These are phyloP conservation scores for Tachuris rubrigastra DNA, from an alignment of 2,113 vertebrate genomes.

Conservation along the genomic window DNA sequence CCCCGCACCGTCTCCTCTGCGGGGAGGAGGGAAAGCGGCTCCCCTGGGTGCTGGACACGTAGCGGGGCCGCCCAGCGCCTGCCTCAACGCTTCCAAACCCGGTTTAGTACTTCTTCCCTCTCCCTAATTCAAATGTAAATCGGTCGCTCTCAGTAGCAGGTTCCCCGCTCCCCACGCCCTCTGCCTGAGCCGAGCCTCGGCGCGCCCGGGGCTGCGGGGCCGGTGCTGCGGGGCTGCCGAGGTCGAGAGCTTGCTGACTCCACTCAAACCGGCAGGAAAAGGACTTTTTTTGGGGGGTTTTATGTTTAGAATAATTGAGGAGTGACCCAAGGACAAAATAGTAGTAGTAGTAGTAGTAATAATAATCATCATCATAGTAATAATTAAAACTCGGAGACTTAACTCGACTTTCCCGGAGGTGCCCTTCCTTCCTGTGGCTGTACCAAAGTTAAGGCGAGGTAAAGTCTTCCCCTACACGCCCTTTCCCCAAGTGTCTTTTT, in stretches of 20 bases:
- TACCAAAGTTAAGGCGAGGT: not conserved
- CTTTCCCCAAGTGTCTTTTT: not conserved
- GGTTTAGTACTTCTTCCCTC: not conserved
- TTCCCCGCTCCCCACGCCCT: not conserved
- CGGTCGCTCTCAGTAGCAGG: not conserved
- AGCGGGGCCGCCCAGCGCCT: not conserved
- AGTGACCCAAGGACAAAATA: not conserved
- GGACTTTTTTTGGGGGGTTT: not conserved
- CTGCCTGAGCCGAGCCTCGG: not conserved
- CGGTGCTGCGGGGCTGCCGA: not conserved
- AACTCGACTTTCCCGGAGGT: not conserved
- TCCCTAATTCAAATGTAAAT: slow-evolving; percentile 49
- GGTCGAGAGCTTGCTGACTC: not conserved
- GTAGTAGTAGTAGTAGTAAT: no score
- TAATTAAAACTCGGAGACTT: not conserved
- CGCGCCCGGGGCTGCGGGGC: not conserved
- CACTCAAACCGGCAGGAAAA: not conserved
- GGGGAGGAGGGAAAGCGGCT: not conserved
- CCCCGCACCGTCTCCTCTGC: not conserved
- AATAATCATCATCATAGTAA: no score
- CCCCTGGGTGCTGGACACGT: not conserved
- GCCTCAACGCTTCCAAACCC: not conserved
- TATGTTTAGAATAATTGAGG: not conserved
- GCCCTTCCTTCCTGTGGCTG: not conserved
- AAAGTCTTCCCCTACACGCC: not conserved